Conservation (phyloP, 1,140 invertebrate species). For the Leptinotarsa defecta region DNA sequence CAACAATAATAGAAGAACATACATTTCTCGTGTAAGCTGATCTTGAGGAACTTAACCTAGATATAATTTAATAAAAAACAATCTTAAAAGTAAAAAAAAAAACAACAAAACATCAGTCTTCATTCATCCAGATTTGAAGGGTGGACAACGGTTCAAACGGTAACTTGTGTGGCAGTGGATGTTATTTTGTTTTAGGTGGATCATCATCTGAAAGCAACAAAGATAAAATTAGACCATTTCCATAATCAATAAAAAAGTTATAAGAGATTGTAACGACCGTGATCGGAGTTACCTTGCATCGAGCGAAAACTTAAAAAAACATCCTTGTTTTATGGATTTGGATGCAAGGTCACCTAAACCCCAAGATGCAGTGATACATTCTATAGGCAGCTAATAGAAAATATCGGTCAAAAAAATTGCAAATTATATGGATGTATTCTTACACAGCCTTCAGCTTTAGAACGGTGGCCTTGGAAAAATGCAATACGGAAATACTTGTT, state of each 20-base stretch:
- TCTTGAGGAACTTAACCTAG: conserved; percentile 50
- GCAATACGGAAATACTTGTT: conserved; percentile 22
- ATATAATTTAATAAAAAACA: conserved; percentile 55
- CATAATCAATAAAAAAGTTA: conserved; percentile 8
- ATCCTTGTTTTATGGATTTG: conserved; percentile 19
- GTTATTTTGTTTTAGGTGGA: conserved; percentile 17
- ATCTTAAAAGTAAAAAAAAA: conserved; percentile 50
- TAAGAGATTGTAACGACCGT: conserved; percentile 18
- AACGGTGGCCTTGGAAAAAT: conserved; percentile 23
- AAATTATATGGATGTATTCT: conserved; percentile 22
- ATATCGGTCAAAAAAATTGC: conserved; percentile 20
- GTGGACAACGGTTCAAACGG: conserved; percentile 36
- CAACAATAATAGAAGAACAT: conserved; percentile 15
- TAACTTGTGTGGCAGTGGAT: conserved; percentile 54
- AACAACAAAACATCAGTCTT: conserved; percentile 55
- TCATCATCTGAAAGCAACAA: conserved; percentile 26
- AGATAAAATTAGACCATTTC: conserved; percentile 8
- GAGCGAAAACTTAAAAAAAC: not conserved
- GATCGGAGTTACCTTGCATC: conserved; percentile 19
- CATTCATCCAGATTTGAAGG: conserved; percentile 47
- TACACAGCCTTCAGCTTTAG: conserved; percentile 22
- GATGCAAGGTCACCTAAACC: not conserved
- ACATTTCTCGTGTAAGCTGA: conserved; percentile 26
- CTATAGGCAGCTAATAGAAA: conserved; percentile 9
- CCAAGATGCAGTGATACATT: conserved; percentile 10